Conservation (phyloP, 64 coral and sea anemone species). For the Pachyseris speciosa region DNA sequence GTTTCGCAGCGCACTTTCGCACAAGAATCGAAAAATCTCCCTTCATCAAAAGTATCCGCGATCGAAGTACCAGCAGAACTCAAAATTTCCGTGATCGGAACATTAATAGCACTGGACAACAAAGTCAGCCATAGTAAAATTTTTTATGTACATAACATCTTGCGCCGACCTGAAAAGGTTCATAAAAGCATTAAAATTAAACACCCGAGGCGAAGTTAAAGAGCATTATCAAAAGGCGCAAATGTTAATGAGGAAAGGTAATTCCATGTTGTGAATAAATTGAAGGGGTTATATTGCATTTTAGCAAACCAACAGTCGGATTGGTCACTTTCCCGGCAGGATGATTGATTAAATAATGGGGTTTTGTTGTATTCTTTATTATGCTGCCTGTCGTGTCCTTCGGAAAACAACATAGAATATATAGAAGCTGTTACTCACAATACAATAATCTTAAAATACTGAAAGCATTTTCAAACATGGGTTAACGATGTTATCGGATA, state of each 20-base stretch:
- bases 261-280: conserved; percentile 10
- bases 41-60: neutral
- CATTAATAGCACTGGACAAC: neutral
- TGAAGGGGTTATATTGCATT: neutral
- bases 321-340: conserved; percentile 19
- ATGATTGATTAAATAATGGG: neutral
- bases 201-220: neutral
- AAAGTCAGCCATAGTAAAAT: neutral
- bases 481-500: too few relatives aligned
- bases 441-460: too few relatives aligned
- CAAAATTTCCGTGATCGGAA: neutral
- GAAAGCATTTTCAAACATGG: too few relatives aligned
- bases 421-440: too few relatives aligned
- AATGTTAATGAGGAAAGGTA: conserved; percentile 14
- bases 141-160: neutral
- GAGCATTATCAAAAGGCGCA: neutral
- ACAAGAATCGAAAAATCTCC: conserved; percentile 41
- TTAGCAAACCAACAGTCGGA: neutral
- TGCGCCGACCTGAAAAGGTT: neutral
- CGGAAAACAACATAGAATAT: neutral
- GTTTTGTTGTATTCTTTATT: neutral
- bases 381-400: neutral
- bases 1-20: conserved; percentile 81
- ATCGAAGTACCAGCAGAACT: neutral
- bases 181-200: neutral